Percentiles rank a stretch among this genome's conserved stretches.
Evolutionary conservation across 2,113 vertebrate genomes (phyloP).

Genomic region (Nibea albiflora): DNA sequence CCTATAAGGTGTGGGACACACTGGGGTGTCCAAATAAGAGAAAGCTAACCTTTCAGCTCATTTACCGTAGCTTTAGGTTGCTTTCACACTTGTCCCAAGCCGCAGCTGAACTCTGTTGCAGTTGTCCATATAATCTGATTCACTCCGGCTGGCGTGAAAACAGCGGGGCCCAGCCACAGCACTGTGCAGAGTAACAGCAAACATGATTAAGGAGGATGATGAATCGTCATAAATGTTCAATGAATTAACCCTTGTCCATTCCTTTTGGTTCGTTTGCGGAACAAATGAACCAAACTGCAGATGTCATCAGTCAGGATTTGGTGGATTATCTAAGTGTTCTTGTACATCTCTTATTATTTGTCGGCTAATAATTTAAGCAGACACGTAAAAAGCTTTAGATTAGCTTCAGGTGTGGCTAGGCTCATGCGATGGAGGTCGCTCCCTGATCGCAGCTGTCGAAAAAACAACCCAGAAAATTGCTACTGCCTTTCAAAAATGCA

Average conservation of each 20-base stretch:
- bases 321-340: not conserved
- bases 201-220: not conserved
- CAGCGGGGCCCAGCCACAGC: not conserved
- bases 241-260: not conserved
- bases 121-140: not conserved
- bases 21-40: constrained; percentile 2
- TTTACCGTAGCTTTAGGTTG: constrained; percentile 35
- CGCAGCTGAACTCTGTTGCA: not conserved
- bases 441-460: not conserved
- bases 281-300: not conserved
- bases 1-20: constrained; percentile 34
- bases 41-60: constrained; percentile 28
- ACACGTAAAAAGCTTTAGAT: not conserved
- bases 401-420: not conserved
- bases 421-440: not conserved
- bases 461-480: not conserved
- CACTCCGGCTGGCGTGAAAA: not conserved
- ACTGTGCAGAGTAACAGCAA: not conserved
- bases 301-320: not conserved
- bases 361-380: not conserved
- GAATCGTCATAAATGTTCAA: not conserved
- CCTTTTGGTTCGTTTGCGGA: not conserved
- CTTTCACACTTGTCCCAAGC: not conserved
- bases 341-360: not conserved
- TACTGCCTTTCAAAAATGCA: not conserved